Evolutionary conservation across 2,113 vertebrate genomes (phyloP).

Genomic region (Donacobius atricapilla): DNA sequence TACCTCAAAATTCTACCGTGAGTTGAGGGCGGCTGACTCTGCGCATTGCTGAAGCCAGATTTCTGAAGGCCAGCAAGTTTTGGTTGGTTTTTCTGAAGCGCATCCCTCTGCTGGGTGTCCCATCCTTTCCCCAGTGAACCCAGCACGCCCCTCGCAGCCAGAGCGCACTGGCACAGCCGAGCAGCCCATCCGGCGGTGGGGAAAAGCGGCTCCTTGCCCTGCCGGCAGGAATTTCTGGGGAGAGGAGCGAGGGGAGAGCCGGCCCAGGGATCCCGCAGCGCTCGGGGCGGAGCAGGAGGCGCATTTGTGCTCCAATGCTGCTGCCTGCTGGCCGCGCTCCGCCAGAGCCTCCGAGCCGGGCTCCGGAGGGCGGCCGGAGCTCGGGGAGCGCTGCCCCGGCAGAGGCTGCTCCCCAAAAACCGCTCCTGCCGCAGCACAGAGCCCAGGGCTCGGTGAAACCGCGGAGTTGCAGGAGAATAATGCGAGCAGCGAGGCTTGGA

Average conservation of each 20-base stretch:
- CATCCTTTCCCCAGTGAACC: accelerated
- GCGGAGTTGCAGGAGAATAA: accelerated
- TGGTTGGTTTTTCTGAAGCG: not conserved
- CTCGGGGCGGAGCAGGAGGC: not conserved
- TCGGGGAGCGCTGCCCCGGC: accelerated
- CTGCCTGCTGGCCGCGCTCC: conserved; percentile 7
- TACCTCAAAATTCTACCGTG: accelerated
- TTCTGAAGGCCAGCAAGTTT: not conserved
- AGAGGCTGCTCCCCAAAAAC: not conserved
- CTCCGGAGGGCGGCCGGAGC: not conserved
- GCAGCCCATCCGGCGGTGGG: accelerated
- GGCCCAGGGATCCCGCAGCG: accelerated
- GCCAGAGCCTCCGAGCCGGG: accelerated
- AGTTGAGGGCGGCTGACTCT: not conserved
- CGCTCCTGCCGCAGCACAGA: accelerated
- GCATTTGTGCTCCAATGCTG: not conserved
- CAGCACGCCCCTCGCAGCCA: not conserved
- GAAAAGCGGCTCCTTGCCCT: not conserved
- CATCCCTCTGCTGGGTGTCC: accelerated
- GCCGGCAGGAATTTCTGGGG: accelerated
- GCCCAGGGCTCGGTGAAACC: accelerated
- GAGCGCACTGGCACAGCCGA: accelerated
- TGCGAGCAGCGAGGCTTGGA: accelerated
- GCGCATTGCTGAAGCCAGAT: not conserved
- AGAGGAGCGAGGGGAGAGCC: accelerated